Evolutionary conservation across 2,113 vertebrate genomes (phyloP).

Genomic region (Rhombomys opimus): DNA sequence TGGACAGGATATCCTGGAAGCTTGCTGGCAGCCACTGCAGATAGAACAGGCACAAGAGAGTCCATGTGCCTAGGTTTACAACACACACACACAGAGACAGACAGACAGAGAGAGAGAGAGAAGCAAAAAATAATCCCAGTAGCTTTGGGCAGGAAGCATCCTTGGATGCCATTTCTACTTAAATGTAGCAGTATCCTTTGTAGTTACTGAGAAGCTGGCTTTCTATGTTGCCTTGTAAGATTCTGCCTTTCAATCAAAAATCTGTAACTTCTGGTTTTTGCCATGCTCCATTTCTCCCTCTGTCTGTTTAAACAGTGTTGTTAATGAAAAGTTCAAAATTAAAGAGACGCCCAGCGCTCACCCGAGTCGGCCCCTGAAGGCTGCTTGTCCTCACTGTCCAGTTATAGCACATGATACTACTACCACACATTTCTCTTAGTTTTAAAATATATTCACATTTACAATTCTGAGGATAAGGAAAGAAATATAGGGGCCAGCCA

Average conservation of each 20-base stretch:
- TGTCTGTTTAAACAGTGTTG: background rate
- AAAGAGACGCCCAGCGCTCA: background rate
- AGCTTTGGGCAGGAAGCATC: background rate
- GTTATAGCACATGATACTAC: background rate
- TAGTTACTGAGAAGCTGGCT: background rate
- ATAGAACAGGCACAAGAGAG: background rate
- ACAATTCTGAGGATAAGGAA: background rate
- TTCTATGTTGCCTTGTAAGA: constrained; percentile 28
- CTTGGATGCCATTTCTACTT: background rate
- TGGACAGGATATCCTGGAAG: background rate
- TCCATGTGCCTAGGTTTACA: background rate
- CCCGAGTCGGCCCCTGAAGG: background rate
- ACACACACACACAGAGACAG: background rate
- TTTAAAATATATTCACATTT: constrained; percentile 37
- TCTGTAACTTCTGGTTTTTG: constrained; percentile 26
- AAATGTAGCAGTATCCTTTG: background rate
- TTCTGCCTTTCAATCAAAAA: constrained; percentile 28
- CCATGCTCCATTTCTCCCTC: constrained; percentile 24
- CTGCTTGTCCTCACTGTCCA: background rate
- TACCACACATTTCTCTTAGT: background rate
- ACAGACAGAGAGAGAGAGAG: background rate
- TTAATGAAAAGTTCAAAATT: background rate
- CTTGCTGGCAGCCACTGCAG: background rate
- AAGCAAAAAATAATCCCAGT: background rate
- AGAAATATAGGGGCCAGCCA: background rate